Base-by-base conservation (phyloP, 2,113 vertebrate species). In the Sarotherodon lohbergeri region DNA sequence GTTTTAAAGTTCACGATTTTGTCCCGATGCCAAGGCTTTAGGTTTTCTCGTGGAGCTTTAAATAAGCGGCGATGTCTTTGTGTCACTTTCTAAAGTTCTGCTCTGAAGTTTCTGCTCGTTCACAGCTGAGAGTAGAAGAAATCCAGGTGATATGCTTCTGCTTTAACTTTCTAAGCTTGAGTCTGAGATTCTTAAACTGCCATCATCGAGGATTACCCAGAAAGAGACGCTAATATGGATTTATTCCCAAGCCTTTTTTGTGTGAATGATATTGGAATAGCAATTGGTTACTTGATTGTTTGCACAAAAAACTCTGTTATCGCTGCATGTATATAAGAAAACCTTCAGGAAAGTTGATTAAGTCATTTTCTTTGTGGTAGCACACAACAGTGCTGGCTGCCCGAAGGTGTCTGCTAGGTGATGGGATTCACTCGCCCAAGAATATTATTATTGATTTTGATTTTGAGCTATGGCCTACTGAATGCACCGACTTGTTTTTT, bases 371-470 rank as follows among this genome's bases (percentile, higher is more conserved):
- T 87, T 81, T 27, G 48, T 13, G 7, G 29, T 43, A 19, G 63
- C 88, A 90, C 87, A 92, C 55, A 56, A 54, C 17, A 55, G 61
- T 22, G 7, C 3, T 3, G 52, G 59, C 81, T 14, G 86, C 90
- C 91, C 43, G 54, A 73, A 89, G 89, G 81, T 50, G 27, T 79
- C 73, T 80, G 63, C 10, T 54, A 46, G 90, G 81, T 93, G 93
- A 95, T 92, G 86, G 84, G 88, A 81, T 93, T 88, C 88, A 90
- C 82, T 91, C 83, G 85, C 73, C 82, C 92, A 91, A 86, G 87
- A 95, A 95, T 95, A 95, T 95, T 95, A 93, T 95, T 94, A 95
- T 95, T 93, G 95, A 95, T 95, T 93, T 86, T 78, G 90, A 94
- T 93, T 93, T 90, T 93, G 93, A 93, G 95, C 91, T 92, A 93